Percentiles rank a stretch among this genome's conserved stretches.
Evolutionary conservation across 53 echinoderm and acorn worm genomes (phyloP).

Genomic region (Mesocentrotus franciscanus): DNA sequence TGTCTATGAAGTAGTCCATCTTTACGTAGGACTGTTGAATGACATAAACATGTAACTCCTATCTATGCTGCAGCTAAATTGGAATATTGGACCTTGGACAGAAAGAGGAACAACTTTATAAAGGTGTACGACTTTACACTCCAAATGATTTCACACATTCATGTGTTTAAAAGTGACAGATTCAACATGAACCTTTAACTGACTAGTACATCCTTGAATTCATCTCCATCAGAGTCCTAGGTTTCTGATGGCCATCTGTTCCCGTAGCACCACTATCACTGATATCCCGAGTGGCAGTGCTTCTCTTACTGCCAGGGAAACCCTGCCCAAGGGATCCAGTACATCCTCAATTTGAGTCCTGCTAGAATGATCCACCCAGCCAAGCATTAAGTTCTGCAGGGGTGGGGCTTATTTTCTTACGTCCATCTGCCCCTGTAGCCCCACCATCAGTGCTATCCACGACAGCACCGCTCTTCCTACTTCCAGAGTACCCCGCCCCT

Average conservation of each 20-base stretch:
- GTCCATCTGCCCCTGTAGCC: not conserved
- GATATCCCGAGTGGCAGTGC: not conserved
- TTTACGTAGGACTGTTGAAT: too few relatives aligned
- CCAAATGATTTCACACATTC: not conserved
- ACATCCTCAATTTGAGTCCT: not conserved
- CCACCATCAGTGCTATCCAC: conserved; percentile 2
- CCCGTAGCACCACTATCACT: not conserved
- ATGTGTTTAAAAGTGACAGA: not conserved
- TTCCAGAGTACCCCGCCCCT: not conserved
- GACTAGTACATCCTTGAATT: not conserved
- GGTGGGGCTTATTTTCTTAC: conserved; percentile 4
- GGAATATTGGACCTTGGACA: too few relatives aligned
- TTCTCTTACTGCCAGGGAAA: not conserved
- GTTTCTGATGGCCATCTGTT: not conserved
- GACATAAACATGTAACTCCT: too few relatives aligned
- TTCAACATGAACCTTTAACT: not conserved
- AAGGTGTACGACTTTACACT: not conserved
- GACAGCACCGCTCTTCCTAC: conserved; percentile 4
- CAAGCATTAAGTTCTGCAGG: conserved; percentile 51
- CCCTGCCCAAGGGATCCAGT: not conserved
- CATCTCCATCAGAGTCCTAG: not conserved
- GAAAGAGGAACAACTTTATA: too few relatives aligned
- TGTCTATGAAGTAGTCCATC: not conserved
- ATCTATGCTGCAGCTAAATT: too few relatives aligned
- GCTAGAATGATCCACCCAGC: conserved; percentile 18